Conservation (phyloP, 2,113 vertebrate species). For the Phasianus colchicus region DNA sequence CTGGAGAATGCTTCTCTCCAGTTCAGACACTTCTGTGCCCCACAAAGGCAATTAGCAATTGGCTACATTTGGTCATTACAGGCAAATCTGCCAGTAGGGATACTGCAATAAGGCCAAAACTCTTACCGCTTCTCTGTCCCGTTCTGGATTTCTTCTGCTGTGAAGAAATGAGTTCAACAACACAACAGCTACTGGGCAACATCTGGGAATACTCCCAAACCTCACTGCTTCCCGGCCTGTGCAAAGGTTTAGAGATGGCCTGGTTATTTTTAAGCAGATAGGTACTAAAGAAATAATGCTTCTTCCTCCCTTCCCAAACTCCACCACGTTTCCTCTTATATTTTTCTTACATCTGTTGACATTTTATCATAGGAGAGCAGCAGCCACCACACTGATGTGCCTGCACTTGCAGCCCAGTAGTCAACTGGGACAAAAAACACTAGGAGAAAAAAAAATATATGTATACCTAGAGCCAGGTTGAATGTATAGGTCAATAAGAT, state of each 20-base stretch:
- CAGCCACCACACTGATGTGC: not conserved
- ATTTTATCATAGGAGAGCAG: not conserved
- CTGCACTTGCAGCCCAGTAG: not conserved
- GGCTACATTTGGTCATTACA: fast-evolving
- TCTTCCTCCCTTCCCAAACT: not conserved
- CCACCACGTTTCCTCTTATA: not conserved
- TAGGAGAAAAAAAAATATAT: not conserved
- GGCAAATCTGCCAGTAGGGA: not conserved
- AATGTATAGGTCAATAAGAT: not conserved
- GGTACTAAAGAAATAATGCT: not conserved
- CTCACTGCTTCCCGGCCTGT: not conserved
- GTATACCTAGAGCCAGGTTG: not conserved
- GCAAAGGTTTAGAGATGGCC: not conserved
- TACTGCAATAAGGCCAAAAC: not conserved
- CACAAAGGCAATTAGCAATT: not conserved
- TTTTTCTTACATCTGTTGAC: not conserved
- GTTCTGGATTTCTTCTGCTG: not conserved
- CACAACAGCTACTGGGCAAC: not conserved
- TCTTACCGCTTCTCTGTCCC: not conserved
- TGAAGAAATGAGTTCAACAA: not conserved
- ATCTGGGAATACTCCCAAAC: not conserved
- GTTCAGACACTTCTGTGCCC: not conserved
- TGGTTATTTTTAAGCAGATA: not conserved
- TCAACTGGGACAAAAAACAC: not conserved
- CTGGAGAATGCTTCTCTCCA: fast-evolving